These are phyloP conservation scores for Bos javanicus DNA, from an alignment of 2,113 vertebrate genomes.

Conservation along the genomic window DNA sequence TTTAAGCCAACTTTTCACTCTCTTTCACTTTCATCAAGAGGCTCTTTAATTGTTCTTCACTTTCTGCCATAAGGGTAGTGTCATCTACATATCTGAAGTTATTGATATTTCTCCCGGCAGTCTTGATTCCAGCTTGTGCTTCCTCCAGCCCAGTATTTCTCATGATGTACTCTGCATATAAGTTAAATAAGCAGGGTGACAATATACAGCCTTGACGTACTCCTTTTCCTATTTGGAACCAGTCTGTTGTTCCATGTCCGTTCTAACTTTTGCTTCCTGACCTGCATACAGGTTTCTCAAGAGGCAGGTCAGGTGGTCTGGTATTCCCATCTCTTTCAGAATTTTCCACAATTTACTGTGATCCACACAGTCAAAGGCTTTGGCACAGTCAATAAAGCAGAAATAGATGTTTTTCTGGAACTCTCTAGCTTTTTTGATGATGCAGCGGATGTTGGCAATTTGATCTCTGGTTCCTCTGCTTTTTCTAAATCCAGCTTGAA, in stretches of 20 bases:
- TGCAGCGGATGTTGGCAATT: background rate
- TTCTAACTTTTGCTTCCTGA: background rate
- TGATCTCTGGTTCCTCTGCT: background rate
- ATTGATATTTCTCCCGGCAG: accelerated
- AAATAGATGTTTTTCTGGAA: background rate
- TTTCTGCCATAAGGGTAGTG: background rate
- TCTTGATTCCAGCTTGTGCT: background rate
- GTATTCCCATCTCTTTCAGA: background rate
- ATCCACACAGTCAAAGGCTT: background rate
- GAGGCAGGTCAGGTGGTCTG: background rate
- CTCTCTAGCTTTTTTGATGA: background rate
- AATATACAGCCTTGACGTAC: background rate
- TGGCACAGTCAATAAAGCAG: background rate
- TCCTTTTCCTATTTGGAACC: background rate
- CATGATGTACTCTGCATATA: background rate
- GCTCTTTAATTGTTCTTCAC: background rate
- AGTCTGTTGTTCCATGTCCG: background rate
- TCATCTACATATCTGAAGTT: background rate
- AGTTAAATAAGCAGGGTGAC: background rate
- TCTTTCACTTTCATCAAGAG: background rate
- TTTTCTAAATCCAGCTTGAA: background rate
- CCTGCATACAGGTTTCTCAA: background rate
- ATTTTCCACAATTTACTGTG: background rate
- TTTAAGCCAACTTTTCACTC: background rate
- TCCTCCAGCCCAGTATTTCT: background rate